Base-by-base conservation (phyloP, 2,113 vertebrate species). In the Neodon shergylaensis region DNA sequence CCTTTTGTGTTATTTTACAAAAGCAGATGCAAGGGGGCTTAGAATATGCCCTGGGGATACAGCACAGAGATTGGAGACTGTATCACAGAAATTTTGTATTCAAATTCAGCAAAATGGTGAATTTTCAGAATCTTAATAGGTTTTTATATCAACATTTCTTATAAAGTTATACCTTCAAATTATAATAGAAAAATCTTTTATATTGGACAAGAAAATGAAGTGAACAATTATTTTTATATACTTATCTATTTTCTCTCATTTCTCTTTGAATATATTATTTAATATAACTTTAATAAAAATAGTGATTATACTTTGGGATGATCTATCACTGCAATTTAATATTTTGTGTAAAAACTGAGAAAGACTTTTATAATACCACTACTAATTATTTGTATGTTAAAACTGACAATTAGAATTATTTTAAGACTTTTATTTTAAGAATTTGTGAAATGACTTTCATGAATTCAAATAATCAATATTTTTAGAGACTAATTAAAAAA, bases 321-420 rank as follows among this genome's bases (percentile, higher is more conserved):
- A 13, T 44, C 52, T 42, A 66, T 24, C 90, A n/a, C 44, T 96
- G n/a, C 39, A 36, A 61, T 74, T 88, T 44, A 84, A 54, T 89
- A 76, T 76, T 86, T 91, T 74, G 49, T 92, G 84, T 93, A 96
- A 90, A 82, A 11, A 92, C 42, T 85, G 47, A 82, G 4, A 92
- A 94, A 65, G 66, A 73, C 5, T 79, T 78, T 85, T 68, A 17
- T 22, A 87, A 85, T 66, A 11, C 26, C 36, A 82, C 54, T 78
- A 77, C 16, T 66, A 72, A 90, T 88, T 26, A 39, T 61, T 88
- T 79, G 76, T 90, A 52, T 16, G 94, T 93, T 96, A 39, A 94
- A 90, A 84, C 79, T 85, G 21, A 88, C 26, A 63, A 49, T 24
- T 28, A 6, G 19, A 82, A 39, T 17, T 92, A 42, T 96, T 96